A percentile compares a stretch with the other conserved stretches of the same genome.
Evolutionary conservation across 2,888 invertebrate species (phyloP).

Genomic region (Drosophila aldrichi): DNA sequence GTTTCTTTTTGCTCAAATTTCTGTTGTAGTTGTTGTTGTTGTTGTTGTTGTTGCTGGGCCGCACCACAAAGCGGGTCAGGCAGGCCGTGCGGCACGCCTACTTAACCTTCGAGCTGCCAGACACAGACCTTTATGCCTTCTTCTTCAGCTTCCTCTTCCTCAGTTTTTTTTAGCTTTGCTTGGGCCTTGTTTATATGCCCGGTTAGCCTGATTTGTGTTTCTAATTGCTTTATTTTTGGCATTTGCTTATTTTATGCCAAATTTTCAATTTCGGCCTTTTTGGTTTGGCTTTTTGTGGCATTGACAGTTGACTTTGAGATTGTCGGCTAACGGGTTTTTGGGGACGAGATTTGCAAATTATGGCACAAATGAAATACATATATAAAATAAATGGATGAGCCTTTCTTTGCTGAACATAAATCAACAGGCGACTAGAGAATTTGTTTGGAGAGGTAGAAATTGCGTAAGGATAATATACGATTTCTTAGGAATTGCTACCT

Average conservation of each 20-base stretch:
- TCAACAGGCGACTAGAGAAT: neutral
- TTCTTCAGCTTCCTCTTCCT: neutral
- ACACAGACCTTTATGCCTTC: conserved; percentile 31
- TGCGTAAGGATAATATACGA: neutral
- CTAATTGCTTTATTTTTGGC: conserved; percentile 43
- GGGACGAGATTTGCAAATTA: neutral
- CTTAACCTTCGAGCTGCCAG: conserved; percentile 60
- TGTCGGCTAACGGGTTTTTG: neutral
- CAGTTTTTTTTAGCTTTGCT: neutral
- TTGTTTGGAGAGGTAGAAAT: neutral
- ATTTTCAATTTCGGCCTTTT: conserved; percentile 12
- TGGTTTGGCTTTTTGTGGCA: neutral
- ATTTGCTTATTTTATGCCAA: conserved; percentile 18
- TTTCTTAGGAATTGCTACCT: too few relatives aligned
- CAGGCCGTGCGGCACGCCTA: conserved; percentile 37
- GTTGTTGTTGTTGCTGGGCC: conserved; percentile 37
- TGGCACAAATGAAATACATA: neutral
- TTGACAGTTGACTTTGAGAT: conserved; percentile 12
- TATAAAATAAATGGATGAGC: neutral
- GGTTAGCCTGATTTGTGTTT: conserved; percentile 34
- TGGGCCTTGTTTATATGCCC: conserved; percentile 30
- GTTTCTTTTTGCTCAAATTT: conserved; percentile 61
- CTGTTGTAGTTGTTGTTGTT: conserved; percentile 36
- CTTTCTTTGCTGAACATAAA: neutral
- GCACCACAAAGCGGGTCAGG: conserved; percentile 33